Conservation (phyloP, 37 sponge, comb jelly and placozoan genomes). For the Spongia lamella region DNA sequence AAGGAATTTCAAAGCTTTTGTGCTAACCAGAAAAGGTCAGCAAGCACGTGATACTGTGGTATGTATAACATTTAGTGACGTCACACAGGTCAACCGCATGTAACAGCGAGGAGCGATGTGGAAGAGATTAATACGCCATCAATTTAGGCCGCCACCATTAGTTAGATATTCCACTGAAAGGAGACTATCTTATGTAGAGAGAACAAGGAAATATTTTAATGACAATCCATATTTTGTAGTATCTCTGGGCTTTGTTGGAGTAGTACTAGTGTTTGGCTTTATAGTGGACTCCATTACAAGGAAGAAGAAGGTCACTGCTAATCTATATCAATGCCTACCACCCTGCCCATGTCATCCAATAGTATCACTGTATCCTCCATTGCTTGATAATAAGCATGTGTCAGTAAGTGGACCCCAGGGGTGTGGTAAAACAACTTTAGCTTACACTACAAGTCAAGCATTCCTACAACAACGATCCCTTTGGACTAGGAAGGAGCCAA, state of each 20-base stretch:
- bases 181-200: neutral
- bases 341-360: constrained; percentile 27
- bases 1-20: constrained; percentile 48
- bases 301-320: constrained; percentile 19
- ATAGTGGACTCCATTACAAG: constrained; percentile 43
- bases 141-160: too few species aligned
- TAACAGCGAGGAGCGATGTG: too few species aligned
- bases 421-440: constrained; percentile 75
- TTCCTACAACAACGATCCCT: constrained; percentile 5
- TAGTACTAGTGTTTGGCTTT: constrained; percentile 41
- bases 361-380: neutral
- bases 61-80: too few species aligned
- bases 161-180: too few species aligned
- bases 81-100: too few species aligned
- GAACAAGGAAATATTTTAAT: constrained; percentile 14
- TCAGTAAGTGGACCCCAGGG: constrained; percentile 57
- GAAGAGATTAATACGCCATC: too few species aligned
- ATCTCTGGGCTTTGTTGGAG: constrained; percentile 66
- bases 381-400: neutral
- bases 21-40: constrained; percentile 31
- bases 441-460: constrained; percentile 35
- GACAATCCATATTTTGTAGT: constrained; percentile 62
- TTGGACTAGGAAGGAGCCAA: constrained; percentile 21
- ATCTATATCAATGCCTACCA: neutral
- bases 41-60: too few species aligned